Evolutionary conservation across 1,140 invertebrate genomes (phyloP).

Genomic region (Plectus sambesii): DNA sequence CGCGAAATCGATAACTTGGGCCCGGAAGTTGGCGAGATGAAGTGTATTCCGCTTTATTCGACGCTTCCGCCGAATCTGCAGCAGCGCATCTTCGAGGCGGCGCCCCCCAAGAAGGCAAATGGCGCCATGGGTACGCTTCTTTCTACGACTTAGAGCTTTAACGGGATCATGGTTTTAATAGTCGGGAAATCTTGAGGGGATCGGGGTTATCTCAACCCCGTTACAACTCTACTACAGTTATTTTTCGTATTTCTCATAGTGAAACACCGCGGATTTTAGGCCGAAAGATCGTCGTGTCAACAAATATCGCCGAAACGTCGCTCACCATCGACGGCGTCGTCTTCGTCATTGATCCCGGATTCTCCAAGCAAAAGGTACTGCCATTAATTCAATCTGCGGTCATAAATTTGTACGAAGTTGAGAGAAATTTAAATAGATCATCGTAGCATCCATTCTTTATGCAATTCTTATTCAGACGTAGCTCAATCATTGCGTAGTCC

Average conservation of each 20-base stretch:
- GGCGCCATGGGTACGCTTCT: slow-evolving; percentile 81
- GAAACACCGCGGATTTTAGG: too few relatives aligned
- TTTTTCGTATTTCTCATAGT: too few relatives aligned
- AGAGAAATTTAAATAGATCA: too few relatives aligned
- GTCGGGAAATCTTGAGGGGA: too few relatives aligned
- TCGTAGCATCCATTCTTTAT: too few relatives aligned
- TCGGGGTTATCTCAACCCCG: too few relatives aligned
- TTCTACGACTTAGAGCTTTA: too few relatives aligned
- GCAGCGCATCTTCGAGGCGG: slow-evolving; percentile 89
- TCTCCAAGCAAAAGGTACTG: slow-evolving; percentile 99
- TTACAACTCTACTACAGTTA: too few relatives aligned
- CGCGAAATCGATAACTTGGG: slow-evolving; percentile 90
- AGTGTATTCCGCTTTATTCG: slow-evolving; percentile 96
- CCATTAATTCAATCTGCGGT: slow-evolving; percentile 75
- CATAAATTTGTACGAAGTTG: slow-evolving; percentile 2
- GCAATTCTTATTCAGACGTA: too few relatives aligned
- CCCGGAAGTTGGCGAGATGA: slow-evolving; percentile 86
- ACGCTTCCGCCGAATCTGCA: slow-evolving; percentile 93
- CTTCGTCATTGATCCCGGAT: slow-evolving; percentile 99
- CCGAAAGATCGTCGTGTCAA: slow-evolving; percentile 72
- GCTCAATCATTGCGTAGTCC: too few relatives aligned
- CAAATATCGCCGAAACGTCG: slow-evolving; percentile 98
- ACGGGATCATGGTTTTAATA: too few relatives aligned
- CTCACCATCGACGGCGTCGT: slow-evolving; percentile 99
- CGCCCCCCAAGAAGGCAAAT: slow-evolving; percentile 73